Evolutionary conservation across 1,140 invertebrate species (phyloP), one percentile per base, ranked within the genome.

Genomic region (Zaprionus tsacasi): DNA sequence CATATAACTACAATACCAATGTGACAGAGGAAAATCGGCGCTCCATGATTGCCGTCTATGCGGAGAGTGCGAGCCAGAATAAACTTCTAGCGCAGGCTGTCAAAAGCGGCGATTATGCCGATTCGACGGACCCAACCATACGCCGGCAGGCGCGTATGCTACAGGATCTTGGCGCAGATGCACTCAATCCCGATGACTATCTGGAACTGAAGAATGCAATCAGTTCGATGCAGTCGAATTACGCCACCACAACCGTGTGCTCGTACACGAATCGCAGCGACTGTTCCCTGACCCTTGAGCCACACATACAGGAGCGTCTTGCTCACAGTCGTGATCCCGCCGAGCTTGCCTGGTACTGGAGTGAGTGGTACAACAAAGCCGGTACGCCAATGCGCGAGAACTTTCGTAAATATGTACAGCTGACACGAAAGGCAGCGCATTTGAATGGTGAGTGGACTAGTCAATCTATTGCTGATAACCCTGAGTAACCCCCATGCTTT

Each of bases 171-270:
- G 91, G 91, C 8, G 59, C 70, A 1, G 81, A 82, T 52, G 90
- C 67, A 3, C 76, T 92, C 0, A 60, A 68, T 21, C 15, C 75
- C 6, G 63, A 71, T 0, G 91, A 92, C 40, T 91, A 81, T 57
- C 36, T 83, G n/a, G 36, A 95, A 81, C 93, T 96, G 25, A 94
- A 95, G 78, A 94, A 95, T 77, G 93, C 95, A 0, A 93, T 95
- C 12, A 95, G 94, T 30, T 94, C 95, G 7, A 98, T 98, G 96
- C 94, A 96, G 79, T 94, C 94, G 3, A 96, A 96, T 66, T 98
- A 97, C 81, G 95, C 96, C 10, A 97, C 94, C 1, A 94, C 96
- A 0, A 97, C 96, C 91, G 95, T 98, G 11, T 97, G 96, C 79
- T 94, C 95, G 35, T 96, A 93, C 73, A 94, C 94, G 10, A 93